Evolutionary conservation across 2,888 invertebrate species (phyloP).

Genomic region (Synanthedon formicaeformis): DNA sequence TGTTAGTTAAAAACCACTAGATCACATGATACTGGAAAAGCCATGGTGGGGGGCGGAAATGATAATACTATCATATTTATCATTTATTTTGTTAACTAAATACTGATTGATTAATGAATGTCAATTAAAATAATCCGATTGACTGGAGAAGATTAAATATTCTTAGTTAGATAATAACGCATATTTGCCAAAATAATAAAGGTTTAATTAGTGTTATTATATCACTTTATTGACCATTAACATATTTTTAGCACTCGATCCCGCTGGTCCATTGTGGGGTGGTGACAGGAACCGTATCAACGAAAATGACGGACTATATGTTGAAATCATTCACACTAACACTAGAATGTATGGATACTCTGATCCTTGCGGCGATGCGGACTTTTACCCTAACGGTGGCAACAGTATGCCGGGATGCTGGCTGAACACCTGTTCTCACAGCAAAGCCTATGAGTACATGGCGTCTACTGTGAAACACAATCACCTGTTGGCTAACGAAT

Average conservation of each 20-base stretch:
- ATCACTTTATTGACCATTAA: too few species aligned
- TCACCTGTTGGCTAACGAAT: conserved; percentile 32
- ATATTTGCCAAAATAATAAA: too few species aligned
- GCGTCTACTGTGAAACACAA: conserved; percentile 33
- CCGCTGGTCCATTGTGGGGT: conserved; percentile 47
- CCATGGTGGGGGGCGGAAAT: too few species aligned
- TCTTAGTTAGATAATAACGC: too few species aligned
- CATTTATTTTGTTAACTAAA: too few species aligned
- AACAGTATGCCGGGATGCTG: conserved; percentile 41
- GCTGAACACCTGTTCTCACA: conserved; percentile 37
- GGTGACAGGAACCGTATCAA: conserved; percentile 23
- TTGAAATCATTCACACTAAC: conserved; percentile 55
- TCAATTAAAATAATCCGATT: too few species aligned
- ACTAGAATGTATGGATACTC: conserved; percentile 26
- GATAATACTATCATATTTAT: too few species aligned
- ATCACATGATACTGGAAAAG: too few species aligned
- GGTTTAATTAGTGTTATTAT: too few species aligned
- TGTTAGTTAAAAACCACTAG: too few species aligned
- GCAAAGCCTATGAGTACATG: conserved; percentile 34
- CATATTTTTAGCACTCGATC: conserved; percentile 36
- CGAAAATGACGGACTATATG: conserved; percentile 36
- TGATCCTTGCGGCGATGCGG: conserved; percentile 37
- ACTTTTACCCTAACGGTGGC: conserved; percentile 50
- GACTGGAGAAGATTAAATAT: too few species aligned
- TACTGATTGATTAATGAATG: too few species aligned